Percentiles rank a stretch among this genome's conserved stretches.
Evolutionary conservation across 1,140 invertebrate species (phyloP).

Genomic region (Aphis gossypii): DNA sequence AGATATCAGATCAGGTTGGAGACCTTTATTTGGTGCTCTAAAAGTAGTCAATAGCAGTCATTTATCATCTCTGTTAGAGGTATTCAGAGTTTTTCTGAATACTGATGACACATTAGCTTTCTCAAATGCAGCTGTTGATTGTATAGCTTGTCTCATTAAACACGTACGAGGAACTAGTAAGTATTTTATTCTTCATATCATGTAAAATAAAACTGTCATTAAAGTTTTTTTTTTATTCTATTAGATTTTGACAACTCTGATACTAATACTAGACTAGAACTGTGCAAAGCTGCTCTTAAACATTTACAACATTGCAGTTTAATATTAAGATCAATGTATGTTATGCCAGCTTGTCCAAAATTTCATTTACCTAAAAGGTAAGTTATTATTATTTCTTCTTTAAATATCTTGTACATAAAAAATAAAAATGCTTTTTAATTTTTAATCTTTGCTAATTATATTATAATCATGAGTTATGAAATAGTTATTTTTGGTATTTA

Average conservation of each 20-base stretch:
- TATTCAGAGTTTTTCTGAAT: constrained; percentile 89
- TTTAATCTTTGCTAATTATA: background rate
- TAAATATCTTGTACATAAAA: background rate
- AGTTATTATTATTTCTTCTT: background rate
- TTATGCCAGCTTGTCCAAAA: constrained; percentile 91
- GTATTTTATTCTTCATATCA: constrained; percentile 11
- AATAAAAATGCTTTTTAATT: background rate
- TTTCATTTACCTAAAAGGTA: constrained; percentile 85
- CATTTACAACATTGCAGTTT: constrained; percentile 85
- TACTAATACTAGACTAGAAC: constrained; percentile 66
- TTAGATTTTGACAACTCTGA: constrained; percentile 47
- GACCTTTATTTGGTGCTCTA: constrained; percentile 88
- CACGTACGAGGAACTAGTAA: constrained; percentile 70
- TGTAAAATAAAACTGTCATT: background rate
- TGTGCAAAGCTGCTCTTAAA: constrained; percentile 85
- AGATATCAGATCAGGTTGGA: constrained; percentile 92
- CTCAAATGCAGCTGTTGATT: constrained; percentile 91
- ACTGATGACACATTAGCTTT: constrained; percentile 93
- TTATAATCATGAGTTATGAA: background rate
- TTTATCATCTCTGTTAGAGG: constrained; percentile 82
- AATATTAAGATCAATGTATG: constrained; percentile 90
- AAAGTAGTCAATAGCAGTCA: constrained; percentile 77
- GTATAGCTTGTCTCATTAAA: constrained; percentile 85
- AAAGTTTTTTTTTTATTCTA: background rate
- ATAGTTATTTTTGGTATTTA: background rate